Evolutionary conservation across 2,888 invertebrate genomes (phyloP).

Genomic region (Nemoura dubitans): DNA sequence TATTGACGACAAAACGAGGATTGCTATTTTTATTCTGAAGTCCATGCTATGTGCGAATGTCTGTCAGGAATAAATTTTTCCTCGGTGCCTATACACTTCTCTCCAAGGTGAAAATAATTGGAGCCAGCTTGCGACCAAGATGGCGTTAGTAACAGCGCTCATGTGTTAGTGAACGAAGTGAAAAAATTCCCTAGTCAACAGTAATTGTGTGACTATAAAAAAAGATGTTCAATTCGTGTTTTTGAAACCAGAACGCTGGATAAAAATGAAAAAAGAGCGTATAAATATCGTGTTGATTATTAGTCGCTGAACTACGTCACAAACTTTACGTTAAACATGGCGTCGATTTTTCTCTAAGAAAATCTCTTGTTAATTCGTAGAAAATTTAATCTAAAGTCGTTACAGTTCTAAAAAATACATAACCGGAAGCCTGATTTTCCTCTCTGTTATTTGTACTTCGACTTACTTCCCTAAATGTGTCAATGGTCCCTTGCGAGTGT

Average conservation of each 20-base stretch:
- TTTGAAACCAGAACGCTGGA: background rate
- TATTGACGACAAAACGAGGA: conserved; percentile 7
- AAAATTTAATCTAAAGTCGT: background rate
- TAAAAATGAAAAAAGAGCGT: background rate
- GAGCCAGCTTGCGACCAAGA: conserved; percentile 39
- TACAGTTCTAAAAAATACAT: background rate
- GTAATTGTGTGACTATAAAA: conserved; percentile 19
- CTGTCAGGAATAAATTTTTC: conserved; percentile 33
- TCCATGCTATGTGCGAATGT: conserved; percentile 13
- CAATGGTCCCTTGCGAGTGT: background rate
- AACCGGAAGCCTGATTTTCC: too few relatives aligned
- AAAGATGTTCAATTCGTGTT: background rate
- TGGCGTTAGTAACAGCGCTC: conserved; percentile 27
- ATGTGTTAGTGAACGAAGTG: background rate
- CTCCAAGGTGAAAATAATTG: conserved; percentile 43
- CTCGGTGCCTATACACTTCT: conserved; percentile 24
- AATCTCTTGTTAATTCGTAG: background rate
- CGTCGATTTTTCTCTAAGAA: background rate
- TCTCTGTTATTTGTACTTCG: too few relatives aligned
- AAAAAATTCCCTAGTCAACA: background rate
- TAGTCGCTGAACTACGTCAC: background rate
- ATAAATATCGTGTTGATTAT: background rate
- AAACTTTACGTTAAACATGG: background rate
- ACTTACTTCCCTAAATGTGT: background rate
- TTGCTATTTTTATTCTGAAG: conserved; percentile 33